These are phyloP conservation scores for Resseliella maxima DNA, from an alignment of 2,888 invertebrate species.

Conservation along the genomic window DNA sequence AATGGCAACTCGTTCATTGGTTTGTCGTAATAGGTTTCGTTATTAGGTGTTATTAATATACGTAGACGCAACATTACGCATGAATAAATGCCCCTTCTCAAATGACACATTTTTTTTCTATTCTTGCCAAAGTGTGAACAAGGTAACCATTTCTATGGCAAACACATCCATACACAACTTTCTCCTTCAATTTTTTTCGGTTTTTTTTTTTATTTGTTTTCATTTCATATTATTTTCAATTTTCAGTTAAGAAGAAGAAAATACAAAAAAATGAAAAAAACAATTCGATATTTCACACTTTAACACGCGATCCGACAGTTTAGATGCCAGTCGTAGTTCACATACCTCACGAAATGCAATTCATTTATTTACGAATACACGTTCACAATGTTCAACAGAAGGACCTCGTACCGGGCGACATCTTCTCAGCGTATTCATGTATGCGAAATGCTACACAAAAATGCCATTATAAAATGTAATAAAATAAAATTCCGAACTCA, in stretches of 20 bases:
- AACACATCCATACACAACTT: too few species aligned
- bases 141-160: conserved; percentile 25
- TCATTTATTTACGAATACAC: conserved; percentile 19
- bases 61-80: neutral
- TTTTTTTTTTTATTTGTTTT: neutral
- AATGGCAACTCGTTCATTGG: conserved; percentile 31
- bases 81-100: conserved; percentile 19
- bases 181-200: too few species aligned
- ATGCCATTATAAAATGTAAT: conserved; percentile 55
- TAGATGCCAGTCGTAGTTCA: conserved; percentile 13
- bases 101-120: neutral
- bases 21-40: conserved; percentile 42
- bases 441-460: conserved; percentile 32
- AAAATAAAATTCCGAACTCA: conserved; percentile 49
- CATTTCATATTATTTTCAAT: neutral
- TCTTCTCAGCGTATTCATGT: conserved; percentile 1
- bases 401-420: neutral
- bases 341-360: conserved; percentile 1
- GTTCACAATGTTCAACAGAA: neutral
- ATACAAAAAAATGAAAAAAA: neutral
- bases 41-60: conserved; percentile 53
- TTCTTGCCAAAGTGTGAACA: conserved; percentile 35
- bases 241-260: neutral
- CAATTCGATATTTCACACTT: conserved; percentile 49
- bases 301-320: conserved; percentile 30